Conservation (phyloP, 2,113 vertebrate species). For the Pseudolaguvia tuberculata region DNA sequence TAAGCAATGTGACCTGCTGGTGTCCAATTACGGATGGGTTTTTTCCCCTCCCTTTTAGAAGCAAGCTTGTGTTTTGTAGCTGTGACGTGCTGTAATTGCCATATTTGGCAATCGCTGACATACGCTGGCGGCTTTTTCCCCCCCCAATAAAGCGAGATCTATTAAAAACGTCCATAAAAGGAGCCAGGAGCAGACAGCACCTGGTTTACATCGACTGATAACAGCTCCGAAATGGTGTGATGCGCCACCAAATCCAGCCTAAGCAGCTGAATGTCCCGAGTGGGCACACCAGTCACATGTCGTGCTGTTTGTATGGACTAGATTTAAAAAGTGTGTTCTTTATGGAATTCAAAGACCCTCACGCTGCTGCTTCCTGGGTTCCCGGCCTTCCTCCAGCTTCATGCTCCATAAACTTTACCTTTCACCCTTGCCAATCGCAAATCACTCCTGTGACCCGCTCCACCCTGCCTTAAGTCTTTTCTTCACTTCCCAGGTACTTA, state of each 20-base stretch:
- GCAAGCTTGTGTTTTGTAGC: constrained; percentile 44
- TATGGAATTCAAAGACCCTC: background rate
- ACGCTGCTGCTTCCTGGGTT: background rate
- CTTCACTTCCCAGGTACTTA: no score
- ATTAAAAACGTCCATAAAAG: constrained; percentile 71
- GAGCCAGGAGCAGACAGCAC: constrained; percentile 64
- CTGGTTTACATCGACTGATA: constrained; percentile 70
- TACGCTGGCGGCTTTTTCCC: constrained; percentile 67
- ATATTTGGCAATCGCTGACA: constrained; percentile 69
- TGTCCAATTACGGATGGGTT: constrained; percentile 42
- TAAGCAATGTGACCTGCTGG: constrained; percentile 32
- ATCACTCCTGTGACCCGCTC: no score
- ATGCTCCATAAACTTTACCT: background rate
- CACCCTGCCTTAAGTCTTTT: no score
- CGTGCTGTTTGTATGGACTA: background rate
- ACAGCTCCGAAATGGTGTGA: constrained; percentile 32
- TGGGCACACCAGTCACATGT: background rate
- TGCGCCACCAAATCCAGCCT: background rate
- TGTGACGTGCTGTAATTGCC: constrained; percentile 58
- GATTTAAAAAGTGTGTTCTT: background rate
- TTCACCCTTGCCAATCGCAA: no score
- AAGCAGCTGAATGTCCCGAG: background rate
- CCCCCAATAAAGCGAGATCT: constrained; percentile 67
- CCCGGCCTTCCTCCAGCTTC: background rate
- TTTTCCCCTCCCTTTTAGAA: constrained; percentile 16